Conservation (phyloP, 1,140 invertebrate genomes). For the Orius insidiosus region DNA sequence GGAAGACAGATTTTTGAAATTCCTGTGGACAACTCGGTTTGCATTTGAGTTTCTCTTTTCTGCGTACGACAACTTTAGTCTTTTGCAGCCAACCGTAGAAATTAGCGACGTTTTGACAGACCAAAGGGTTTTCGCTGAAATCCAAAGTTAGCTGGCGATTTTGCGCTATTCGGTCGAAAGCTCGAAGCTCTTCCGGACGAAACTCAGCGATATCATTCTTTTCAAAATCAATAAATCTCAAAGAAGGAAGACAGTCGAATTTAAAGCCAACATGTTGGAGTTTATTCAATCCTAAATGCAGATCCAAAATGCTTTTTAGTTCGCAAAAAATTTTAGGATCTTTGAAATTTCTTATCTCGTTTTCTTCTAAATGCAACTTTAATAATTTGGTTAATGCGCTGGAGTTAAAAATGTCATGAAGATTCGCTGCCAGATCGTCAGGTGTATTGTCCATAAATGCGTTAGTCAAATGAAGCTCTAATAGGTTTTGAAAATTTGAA, state of each 20-base stretch:
- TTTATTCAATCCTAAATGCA: slow-evolving; percentile 34
- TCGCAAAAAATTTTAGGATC: slow-evolving; percentile 52
- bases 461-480: slow-evolving; percentile 54
- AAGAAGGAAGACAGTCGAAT: slow-evolving; percentile 42
- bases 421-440: slow-evolving; percentile 38
- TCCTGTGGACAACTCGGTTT: background rate
- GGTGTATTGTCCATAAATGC: slow-evolving; percentile 53
- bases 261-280: slow-evolving; percentile 43
- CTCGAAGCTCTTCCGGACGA: slow-evolving; percentile 34
- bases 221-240: slow-evolving; percentile 51
- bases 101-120: slow-evolving; percentile 40
- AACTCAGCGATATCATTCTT: slow-evolving; percentile 46
- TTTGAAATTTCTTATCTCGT: slow-evolving; percentile 49
- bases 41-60: slow-evolving; percentile 36
- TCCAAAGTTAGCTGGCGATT: slow-evolving; percentile 43
- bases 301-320: slow-evolving; percentile 42
- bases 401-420: slow-evolving; percentile 55
- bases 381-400: slow-evolving; percentile 45
- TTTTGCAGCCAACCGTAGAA: slow-evolving; percentile 44
- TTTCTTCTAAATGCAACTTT: slow-evolving; percentile 62
- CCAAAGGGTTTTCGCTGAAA: slow-evolving; percentile 46
- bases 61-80: slow-evolving; percentile 40
- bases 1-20: slow-evolving; percentile 11
- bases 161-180: slow-evolving; percentile 36
- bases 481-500: slow-evolving; percentile 55